Base-by-base conservation (phyloP, 2,888 invertebrate species). In the Rhingia campestris region DNA sequence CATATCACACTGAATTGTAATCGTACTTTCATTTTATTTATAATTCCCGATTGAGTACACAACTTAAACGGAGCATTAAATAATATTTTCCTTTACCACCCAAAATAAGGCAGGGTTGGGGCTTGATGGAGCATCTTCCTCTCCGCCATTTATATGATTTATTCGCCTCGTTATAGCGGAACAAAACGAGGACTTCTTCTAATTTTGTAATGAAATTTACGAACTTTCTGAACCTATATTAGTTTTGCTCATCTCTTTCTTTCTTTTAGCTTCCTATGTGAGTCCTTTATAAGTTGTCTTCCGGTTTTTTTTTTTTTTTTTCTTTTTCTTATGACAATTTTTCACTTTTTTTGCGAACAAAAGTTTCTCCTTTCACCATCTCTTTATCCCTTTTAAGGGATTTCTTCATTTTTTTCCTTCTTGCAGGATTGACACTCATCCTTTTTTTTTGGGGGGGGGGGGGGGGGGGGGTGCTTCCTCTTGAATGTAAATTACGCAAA, bases 51-150 rank as follows among this genome's bases (percentile, higher is more conserved):
- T 80, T 75, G 80, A 80, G 64, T 74, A 80, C 69, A 84, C 80
- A 74, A 74, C 74, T 84, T 80, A 80, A 84, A 80, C 80, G 80
- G 70, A 70, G 74, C 80, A 84, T 84, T 80, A 74, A 84, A 80
- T 84, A 84, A 79, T 79, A 82, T 82, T 82, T 67, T 76, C 59
- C 35, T 53, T 32, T 61, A 32, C 61, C 6, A 41, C 49, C 41
- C 12, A 47, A n/a, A 10, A 30, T 0, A 14, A 10, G 43, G 41
- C n/a, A 12, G 22, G n/a, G 4, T 4, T 32, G 10, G 37, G 2
- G 14, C 12, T 33, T 22, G 47, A 67, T 67, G 58, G 66, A 73
- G 49, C 51, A 49, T 49, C 73, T 69, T 73, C 69, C 51, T 74
- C 43, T 73, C 79, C 79, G 73, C 79, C 82, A 79, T 82, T 79